Percentiles rank a stretch among this genome's conserved stretches.
Evolutionary conservation across 1,140 invertebrate species (phyloP).

Genomic region (Microplitis demolitor): DNA sequence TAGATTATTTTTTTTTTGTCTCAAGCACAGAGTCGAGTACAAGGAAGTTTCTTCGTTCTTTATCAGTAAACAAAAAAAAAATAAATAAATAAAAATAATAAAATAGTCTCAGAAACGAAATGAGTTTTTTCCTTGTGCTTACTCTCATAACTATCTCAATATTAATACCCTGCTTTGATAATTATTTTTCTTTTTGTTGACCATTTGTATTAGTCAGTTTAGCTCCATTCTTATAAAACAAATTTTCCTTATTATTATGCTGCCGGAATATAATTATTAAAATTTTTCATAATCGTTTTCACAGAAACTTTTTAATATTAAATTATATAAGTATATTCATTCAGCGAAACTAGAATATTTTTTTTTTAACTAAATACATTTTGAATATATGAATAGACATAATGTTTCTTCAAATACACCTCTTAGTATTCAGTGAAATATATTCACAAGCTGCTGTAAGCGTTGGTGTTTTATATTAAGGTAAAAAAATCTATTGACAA

Average conservation of each 20-base stretch:
- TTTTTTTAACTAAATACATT: neutral
- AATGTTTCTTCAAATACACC: neutral
- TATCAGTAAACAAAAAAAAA: neutral
- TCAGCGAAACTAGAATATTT: no score
- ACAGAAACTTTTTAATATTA: neutral
- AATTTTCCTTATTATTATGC: neutral
- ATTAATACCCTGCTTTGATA: constrained; percentile 18
- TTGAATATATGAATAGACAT: constrained; percentile 14
- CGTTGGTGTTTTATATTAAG: no score
- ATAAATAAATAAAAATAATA: neutral
- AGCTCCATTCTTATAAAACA: constrained; percentile 7
- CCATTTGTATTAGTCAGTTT: neutral
- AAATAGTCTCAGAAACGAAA: neutral
- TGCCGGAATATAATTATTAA: no score
- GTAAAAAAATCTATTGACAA: no score
- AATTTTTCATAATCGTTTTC: neutral
- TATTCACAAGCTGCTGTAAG: constrained; percentile 7
- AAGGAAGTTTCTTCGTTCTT: constrained; percentile 22
- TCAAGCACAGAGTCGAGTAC: constrained; percentile 22
- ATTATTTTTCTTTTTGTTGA: neutral
- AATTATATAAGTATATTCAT: no score
- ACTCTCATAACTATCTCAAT: constrained; percentile 17
- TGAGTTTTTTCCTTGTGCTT: constrained; percentile 20
- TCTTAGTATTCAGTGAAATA: neutral
- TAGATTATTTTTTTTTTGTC: constrained; percentile 13